Conservation (phyloP, 2,113 vertebrate genomes). For the Campylomormyrus tamandua region DNA sequence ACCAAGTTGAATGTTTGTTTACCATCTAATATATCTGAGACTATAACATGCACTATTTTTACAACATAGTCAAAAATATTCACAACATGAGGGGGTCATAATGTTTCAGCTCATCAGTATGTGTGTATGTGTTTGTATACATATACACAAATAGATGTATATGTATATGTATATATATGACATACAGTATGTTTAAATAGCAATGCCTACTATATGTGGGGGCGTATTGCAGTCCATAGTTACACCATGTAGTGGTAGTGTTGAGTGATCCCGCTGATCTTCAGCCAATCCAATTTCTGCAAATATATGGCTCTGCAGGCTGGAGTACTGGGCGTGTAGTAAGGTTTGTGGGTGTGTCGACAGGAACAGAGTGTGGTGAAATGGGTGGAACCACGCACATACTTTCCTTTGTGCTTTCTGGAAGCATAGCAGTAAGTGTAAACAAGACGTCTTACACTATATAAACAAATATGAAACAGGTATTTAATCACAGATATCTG, state of each 20-base stretch:
- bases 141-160: too few relatives aligned
- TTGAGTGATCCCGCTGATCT: neutral
- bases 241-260: neutral
- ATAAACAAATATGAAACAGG: neutral
- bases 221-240: neutral
- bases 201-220: neutral
- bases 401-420: neutral
- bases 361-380: neutral
- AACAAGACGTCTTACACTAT: neutral
- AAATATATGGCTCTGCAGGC: neutral
- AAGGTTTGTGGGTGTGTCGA: neutral
- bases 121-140: neutral
- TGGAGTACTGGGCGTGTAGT: neutral
- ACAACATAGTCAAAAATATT: neutral
- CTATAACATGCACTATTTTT: neutral
- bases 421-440: neutral
- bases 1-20: neutral
- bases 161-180: neutral
- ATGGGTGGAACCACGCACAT: neutral
- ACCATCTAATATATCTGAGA: neutral
- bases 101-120: neutral
- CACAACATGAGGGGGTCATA: neutral
- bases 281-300: neutral
- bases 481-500: neutral
- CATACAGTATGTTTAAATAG: neutral